Conservation (phyloP, 2,797 vertebrate genomes). For the Acanthornis magna region DNA sequence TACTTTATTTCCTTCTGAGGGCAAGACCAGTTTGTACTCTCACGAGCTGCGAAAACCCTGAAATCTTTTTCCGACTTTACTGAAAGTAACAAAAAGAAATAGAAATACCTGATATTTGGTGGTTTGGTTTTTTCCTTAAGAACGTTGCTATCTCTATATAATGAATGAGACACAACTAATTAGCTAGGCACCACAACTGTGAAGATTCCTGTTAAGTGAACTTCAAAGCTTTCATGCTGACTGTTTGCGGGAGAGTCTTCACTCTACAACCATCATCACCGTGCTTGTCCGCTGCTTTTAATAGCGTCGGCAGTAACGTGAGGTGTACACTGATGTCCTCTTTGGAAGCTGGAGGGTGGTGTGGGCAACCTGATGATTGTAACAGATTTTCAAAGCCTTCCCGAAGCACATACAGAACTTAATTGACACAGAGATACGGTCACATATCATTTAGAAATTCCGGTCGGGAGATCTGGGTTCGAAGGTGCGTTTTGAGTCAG, state of each 20-base stretch:
- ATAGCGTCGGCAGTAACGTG: neutral
- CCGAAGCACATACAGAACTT: neutral
- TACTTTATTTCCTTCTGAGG: neutral
- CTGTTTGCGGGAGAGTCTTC: constrained; percentile 4
- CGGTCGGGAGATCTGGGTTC: neutral
- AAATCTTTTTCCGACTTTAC: neutral
- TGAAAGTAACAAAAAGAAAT: neutral
- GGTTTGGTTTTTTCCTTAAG: neutral
- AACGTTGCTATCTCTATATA: constrained; percentile 29
- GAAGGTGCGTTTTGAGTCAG: neutral
- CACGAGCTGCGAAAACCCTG: neutral
- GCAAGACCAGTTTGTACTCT: neutral
- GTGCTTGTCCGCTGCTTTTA: neutral
- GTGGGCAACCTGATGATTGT: neutral
- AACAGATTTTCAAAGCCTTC: neutral
- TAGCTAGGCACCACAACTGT: constrained; percentile 20
- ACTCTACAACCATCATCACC: neutral
- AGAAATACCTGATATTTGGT: neutral
- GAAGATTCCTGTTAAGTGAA: neutral
- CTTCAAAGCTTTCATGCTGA: constrained; percentile 32
- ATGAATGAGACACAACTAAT: constrained; percentile 56
- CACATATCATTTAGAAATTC: neutral
- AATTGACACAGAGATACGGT: neutral
- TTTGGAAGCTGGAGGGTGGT: neutral
- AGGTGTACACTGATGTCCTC: neutral